Conservation (phyloP, 2,888 invertebrate species). For the Dione vanillae region DNA sequence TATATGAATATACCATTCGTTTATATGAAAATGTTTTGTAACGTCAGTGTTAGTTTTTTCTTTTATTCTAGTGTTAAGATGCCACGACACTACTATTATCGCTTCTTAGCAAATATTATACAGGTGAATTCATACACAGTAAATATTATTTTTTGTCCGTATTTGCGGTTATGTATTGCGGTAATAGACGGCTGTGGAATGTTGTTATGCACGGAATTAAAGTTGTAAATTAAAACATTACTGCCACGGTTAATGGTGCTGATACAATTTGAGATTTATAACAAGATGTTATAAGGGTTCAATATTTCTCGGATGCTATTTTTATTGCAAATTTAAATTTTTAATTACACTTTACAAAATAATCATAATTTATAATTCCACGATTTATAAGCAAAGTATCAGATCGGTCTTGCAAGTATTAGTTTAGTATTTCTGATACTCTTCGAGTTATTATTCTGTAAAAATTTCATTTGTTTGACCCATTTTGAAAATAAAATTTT, state of each 20-base stretch:
- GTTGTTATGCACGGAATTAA: constrained; percentile 31
- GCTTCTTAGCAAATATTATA: too few species aligned
- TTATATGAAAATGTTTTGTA: not conserved
- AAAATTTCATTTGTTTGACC: too few species aligned
- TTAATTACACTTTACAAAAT: not conserved
- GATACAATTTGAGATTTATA: constrained; percentile 10
- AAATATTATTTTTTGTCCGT: constrained; percentile 25
- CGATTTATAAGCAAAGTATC: not conserved
- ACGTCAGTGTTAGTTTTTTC: not conserved
- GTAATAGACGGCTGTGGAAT: constrained; percentile 20
- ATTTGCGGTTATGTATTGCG: constrained; percentile 23
- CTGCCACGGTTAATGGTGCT: constrained; percentile 7
- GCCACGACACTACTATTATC: too few species aligned
- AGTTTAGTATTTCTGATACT: too few species aligned
- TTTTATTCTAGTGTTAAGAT: not conserved
- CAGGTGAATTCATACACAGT: too few species aligned
- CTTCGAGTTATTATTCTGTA: too few species aligned
- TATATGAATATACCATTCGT: not conserved
- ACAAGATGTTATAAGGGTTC: too few species aligned
- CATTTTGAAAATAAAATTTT: too few species aligned
- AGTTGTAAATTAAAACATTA: constrained; percentile 33
- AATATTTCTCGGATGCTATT: constrained; percentile 8
- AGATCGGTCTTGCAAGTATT: too few species aligned
- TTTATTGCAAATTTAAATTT: too few species aligned
- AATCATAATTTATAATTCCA: not conserved